phyloP scores from a whole-genome alignment of 1,140 invertebrate species.

The Drosophila littoralis region DNA sequence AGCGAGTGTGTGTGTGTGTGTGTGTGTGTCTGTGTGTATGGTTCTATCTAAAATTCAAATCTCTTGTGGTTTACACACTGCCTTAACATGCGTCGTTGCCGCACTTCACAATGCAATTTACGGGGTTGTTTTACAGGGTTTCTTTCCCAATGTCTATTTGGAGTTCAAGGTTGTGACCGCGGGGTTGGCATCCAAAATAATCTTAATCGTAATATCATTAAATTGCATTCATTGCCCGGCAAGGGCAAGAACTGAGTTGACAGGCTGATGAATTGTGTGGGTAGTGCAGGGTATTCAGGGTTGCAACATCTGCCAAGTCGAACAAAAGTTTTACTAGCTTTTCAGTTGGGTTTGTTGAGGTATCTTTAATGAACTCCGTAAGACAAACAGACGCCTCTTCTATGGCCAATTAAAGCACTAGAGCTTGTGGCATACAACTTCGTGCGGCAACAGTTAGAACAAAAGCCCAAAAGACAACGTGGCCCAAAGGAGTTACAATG shows the following conservation, averaged over 20 bases:
- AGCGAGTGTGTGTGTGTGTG: constrained; percentile 28
- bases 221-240: constrained; percentile 63
- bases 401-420: constrained; percentile 39
- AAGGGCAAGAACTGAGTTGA: constrained; percentile 13
- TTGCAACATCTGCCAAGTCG: background rate
- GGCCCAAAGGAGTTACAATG: constrained; percentile 29
- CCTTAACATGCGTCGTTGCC: constrained; percentile 51
- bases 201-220: constrained; percentile 59
- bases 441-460: constrained; percentile 53
- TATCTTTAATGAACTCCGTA: constrained; percentile 21
- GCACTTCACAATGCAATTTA: constrained; percentile 62
- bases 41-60: constrained; percentile 75
- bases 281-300: background rate
- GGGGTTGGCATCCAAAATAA: constrained; percentile 31
- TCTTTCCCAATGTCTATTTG: constrained; percentile 17
- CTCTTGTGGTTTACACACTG: constrained; percentile 65
- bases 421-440: constrained; percentile 8
- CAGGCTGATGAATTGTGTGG: constrained; percentile 20
- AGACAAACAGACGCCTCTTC: constrained; percentile 28
- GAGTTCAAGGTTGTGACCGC: constrained; percentile 60
- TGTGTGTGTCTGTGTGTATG: constrained; percentile 42
- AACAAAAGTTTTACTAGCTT: background rate
- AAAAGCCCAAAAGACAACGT: constrained; percentile 56
- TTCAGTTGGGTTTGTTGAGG: constrained; percentile 1
- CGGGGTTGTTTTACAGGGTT: constrained; percentile 46